Percentiles rank a stretch among this genome's conserved stretches.
Conservation (phyloP, 2,888 invertebrate species). For the Dinocampus coccinellae region DNA sequence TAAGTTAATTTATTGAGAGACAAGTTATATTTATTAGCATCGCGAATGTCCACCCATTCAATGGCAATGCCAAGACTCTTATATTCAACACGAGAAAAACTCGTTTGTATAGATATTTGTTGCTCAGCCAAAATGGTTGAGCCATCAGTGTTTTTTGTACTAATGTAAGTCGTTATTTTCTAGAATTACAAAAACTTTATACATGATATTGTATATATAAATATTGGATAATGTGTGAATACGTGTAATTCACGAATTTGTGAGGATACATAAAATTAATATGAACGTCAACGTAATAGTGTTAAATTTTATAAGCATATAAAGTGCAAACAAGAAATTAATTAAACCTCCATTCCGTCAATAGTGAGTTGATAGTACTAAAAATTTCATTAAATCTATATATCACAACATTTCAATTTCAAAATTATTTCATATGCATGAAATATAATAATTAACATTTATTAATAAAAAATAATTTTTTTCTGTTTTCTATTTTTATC, state of each 20-base stretch:
- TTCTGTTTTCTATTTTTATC: not conserved
- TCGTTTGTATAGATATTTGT: constrained; percentile 26
- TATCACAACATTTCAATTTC: not conserved
- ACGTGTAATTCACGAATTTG: not conserved
- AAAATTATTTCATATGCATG: not conserved
- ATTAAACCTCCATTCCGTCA: not conserved
- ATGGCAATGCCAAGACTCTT: constrained; percentile 28
- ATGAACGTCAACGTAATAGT: not conserved
- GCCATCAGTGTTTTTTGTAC: constrained; percentile 22
- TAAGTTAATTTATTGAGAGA: constrained; percentile 53
- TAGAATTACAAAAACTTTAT: constrained; percentile 32
- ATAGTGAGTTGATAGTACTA: not conserved
- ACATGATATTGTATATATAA: not conserved
- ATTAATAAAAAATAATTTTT: not conserved
- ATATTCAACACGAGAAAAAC: constrained; percentile 32
- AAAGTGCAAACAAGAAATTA: not conserved
- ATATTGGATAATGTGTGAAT: not conserved
- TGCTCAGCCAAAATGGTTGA: constrained; percentile 20
- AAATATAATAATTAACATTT: not conserved
- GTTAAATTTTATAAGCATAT: not conserved
- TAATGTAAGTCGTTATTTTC: constrained; percentile 1
- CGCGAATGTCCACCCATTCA: constrained; percentile 39
- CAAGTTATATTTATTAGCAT: constrained; percentile 43
- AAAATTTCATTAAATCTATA: not conserved
- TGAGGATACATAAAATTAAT: not conserved